Evolutionary conservation across 2,113 vertebrate genomes (phyloP).

Genomic region (Panthera tigris): DNA sequence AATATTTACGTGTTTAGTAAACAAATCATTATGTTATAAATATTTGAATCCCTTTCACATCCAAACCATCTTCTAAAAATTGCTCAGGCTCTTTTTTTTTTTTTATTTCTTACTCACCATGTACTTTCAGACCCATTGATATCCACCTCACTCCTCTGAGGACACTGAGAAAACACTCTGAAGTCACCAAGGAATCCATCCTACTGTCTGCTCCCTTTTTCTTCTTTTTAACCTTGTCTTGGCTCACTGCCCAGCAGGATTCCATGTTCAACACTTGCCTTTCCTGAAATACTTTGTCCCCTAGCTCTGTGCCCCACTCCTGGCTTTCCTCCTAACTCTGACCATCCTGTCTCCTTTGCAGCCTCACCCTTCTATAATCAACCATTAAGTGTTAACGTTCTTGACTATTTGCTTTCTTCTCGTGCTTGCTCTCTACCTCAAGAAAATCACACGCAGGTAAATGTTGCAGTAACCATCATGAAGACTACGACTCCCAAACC

Average conservation of each 20-base stretch:
- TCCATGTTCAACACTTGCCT: neutral
- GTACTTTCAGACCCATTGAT: neutral
- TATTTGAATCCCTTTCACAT: neutral
- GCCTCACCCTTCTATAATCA: neutral
- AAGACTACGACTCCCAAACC: neutral
- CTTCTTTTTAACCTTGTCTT: neutral
- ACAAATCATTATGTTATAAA: conserved; percentile 41
- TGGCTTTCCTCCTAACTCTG: neutral
- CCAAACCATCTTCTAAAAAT: neutral
- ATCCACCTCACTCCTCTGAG: neutral
- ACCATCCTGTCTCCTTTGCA: neutral
- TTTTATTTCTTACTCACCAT: neutral
- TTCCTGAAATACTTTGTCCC: neutral
- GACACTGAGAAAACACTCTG: neutral
- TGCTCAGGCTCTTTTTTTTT: neutral
- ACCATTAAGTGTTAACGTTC: neutral
- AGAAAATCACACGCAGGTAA: neutral
- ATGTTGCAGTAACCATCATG: neutral
- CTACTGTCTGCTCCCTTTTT: neutral
- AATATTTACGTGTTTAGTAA: conserved; percentile 25
- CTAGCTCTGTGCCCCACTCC: neutral
- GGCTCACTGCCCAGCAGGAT: neutral
- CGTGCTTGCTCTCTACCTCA: neutral
- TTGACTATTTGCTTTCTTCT: neutral
- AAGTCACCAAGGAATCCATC: neutral